A percentile compares a stretch with the other conserved stretches of the same genome.
Conservation (phyloP, 2,888 invertebrate genomes). For the Deladenus siricidicola region DNA sequence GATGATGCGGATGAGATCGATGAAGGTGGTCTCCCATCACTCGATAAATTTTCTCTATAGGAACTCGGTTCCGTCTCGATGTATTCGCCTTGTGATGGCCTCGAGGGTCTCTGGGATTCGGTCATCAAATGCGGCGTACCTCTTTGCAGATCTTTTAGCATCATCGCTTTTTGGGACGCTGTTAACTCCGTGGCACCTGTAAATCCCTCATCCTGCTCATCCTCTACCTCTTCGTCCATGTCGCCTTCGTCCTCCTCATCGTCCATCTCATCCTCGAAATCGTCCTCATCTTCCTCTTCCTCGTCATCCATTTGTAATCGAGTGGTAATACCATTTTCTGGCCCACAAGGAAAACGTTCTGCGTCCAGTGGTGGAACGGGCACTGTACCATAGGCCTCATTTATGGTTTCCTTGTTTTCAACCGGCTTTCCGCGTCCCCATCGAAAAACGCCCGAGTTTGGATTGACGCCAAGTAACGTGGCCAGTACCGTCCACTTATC, state of each 20-base stretch:
- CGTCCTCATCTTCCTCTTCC: conserved; percentile 9
- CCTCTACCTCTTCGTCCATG: background rate
- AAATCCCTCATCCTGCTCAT: background rate
- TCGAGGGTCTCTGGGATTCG: background rate
- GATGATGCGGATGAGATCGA: too few relatives aligned
- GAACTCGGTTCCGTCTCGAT: background rate
- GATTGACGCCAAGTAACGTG: background rate
- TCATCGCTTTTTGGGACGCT: background rate
- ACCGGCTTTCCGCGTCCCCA: too few relatives aligned
- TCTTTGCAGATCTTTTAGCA: background rate
- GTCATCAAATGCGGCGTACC: background rate
- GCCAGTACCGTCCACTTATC: background rate
- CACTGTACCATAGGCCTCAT: too few relatives aligned
- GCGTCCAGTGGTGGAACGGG: too few relatives aligned
- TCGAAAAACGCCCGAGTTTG: too few relatives aligned
- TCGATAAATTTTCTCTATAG: too few relatives aligned
- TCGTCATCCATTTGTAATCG: too few relatives aligned
- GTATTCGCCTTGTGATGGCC: background rate
- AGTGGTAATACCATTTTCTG: too few relatives aligned
- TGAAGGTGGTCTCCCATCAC: too few relatives aligned
- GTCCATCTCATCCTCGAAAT: background rate
- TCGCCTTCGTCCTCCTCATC: background rate
- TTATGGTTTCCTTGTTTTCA: too few relatives aligned
- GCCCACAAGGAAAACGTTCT: conserved; percentile 6
- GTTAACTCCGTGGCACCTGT: background rate